Conservation (phyloP, 2,888 invertebrate species). For the Cabera pusaria region DNA sequence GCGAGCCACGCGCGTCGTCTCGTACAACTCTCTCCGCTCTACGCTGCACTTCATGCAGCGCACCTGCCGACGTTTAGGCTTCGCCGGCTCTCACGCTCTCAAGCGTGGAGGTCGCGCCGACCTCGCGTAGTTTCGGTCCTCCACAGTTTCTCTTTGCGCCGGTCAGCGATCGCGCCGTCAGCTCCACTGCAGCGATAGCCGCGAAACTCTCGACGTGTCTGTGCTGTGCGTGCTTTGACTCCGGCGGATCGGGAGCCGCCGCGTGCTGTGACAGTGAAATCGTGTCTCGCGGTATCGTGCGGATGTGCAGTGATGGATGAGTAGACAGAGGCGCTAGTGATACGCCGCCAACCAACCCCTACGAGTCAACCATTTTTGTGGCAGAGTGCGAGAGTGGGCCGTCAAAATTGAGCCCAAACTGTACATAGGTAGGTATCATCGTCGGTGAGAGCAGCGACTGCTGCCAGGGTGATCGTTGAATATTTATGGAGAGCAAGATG, state of each 20-base stretch:
- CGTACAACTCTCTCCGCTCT: slow-evolving; percentile 58
- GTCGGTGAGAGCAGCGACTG: slow-evolving; percentile 50
- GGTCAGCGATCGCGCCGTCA: slow-evolving; percentile 34
- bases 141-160: slow-evolving; percentile 56
- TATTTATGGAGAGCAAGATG: slow-evolving; percentile 73
- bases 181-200: slow-evolving; percentile 56
- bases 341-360: slow-evolving; percentile 47
- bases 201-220: slow-evolving; percentile 53
- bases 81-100: slow-evolving; percentile 73
- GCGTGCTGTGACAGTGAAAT: slow-evolving; percentile 81
- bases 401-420: slow-evolving; percentile 83
- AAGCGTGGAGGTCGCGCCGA: slow-evolving; percentile 71
- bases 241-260: slow-evolving; percentile 62
- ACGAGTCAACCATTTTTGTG: slow-evolving; percentile 60
- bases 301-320: slow-evolving; percentile 84
- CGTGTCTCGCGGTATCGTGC: slow-evolving; percentile 73
- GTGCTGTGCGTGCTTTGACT: slow-evolving; percentile 65
- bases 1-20: slow-evolving; percentile 80
- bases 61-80: slow-evolving; percentile 68
- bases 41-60: slow-evolving; percentile 60
- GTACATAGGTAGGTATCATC: slow-evolving; percentile 76
- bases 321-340: slow-evolving; percentile 69
- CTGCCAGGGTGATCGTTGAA: slow-evolving; percentile 60
- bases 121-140: slow-evolving; percentile 62
- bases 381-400: slow-evolving; percentile 66